phyloP scores from a whole-genome alignment of 2,888 invertebrate genomes.

The Atethmia centrago region DNA sequence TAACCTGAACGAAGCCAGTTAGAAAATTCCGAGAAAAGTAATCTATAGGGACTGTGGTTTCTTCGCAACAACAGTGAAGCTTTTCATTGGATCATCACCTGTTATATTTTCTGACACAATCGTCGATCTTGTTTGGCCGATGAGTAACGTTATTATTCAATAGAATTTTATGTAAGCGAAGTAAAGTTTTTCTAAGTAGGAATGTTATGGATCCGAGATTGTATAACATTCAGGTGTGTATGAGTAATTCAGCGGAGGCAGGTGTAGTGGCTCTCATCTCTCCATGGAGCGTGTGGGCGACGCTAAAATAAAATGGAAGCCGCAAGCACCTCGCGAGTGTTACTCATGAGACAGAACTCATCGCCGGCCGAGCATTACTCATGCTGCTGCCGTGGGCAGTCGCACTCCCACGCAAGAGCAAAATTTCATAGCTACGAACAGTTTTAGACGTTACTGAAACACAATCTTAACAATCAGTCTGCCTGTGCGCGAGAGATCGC shows the following conservation, averaged over 20 bases:
- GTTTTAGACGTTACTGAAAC: slow-evolving; percentile 79
- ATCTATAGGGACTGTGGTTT: slow-evolving; percentile 1
- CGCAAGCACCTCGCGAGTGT: slow-evolving; percentile 74
- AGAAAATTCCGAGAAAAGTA: slow-evolving; percentile 7
- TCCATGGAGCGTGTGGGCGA: slow-evolving; percentile 83
- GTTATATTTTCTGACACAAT: slow-evolving; percentile 19
- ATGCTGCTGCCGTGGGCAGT: slow-evolving; percentile 83
- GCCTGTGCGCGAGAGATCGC: slow-evolving; percentile 50
- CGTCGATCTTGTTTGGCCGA: slow-evolving; percentile 1
- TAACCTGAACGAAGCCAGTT: neutral
- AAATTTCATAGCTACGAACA: slow-evolving; percentile 83
- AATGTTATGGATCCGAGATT: slow-evolving; percentile 78
- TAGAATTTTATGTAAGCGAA: slow-evolving; percentile 50
- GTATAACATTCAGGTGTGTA: slow-evolving; percentile 88
- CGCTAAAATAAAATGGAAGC: slow-evolving; percentile 87
- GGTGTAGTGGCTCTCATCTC: slow-evolving; percentile 80
- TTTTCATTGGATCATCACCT: slow-evolving; percentile 13
- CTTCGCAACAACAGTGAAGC: neutral
- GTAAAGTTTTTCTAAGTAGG: slow-evolving; percentile 60
- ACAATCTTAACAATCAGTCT: slow-evolving; percentile 68
- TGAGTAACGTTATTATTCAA: slow-evolving; percentile 27
- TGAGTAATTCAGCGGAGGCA: slow-evolving; percentile 80
- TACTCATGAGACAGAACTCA: slow-evolving; percentile 83
- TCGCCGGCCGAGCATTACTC: slow-evolving; percentile 81
- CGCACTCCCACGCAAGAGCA: slow-evolving; percentile 87